These are phyloP conservation scores for Melanotus villosus DNA, from an alignment of 2,888 invertebrate genomes.

Conservation along the genomic window DNA sequence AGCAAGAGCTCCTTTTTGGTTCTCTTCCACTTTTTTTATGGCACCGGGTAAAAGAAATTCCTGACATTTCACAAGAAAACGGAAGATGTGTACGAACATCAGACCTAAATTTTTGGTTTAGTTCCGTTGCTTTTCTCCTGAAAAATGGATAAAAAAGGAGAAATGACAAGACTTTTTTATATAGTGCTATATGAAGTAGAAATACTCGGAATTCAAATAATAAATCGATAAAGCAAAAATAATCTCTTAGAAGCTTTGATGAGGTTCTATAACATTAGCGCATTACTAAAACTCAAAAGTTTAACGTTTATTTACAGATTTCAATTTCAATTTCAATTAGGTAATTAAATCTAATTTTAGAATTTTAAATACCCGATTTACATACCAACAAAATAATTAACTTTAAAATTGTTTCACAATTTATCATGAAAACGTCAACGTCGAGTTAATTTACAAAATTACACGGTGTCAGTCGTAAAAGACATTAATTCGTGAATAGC, in stretches of 20 bases:
- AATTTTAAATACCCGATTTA: too few species aligned
- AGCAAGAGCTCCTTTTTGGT: neutral
- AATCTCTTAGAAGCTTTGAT: too few species aligned
- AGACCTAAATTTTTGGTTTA: too few species aligned
- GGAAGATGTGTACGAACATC: neutral
- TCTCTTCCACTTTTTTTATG: neutral
- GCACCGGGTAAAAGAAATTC: neutral
- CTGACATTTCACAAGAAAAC: neutral
- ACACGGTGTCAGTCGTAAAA: slow-evolving; percentile 3
- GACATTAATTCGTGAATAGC: neutral
- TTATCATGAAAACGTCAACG: neutral
- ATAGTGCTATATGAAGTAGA: neutral
- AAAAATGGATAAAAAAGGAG: neutral
- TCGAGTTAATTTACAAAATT: neutral
- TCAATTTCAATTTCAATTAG: too few species aligned
- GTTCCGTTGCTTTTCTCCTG: too few species aligned
- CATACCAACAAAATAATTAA: neutral
- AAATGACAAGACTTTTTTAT: neutral
- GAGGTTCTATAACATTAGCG: too few species aligned
- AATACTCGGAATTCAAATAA: too few species aligned
- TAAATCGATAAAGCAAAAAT: too few species aligned
- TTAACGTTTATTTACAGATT: too few species aligned
- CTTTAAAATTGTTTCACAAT: neutral
- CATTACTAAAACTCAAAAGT: too few species aligned
- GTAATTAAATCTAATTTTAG: too few species aligned